phyloP scores from a whole-genome alignment of 2,888 invertebrate species.

The Drosophila paranaensis region DNA sequence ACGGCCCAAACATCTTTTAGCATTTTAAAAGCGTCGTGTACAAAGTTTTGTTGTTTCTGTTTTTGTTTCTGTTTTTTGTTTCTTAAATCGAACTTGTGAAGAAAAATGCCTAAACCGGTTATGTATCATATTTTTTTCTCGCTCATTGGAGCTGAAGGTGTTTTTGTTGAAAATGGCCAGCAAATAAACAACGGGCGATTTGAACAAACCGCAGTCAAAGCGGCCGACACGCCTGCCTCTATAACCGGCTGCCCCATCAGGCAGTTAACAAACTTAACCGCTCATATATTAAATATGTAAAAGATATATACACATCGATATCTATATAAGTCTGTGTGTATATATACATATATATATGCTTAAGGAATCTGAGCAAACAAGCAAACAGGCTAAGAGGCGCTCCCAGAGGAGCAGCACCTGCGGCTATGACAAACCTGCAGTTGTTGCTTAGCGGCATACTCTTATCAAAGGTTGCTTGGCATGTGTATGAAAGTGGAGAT shows the following conservation, averaged over 20 bases:
- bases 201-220: constrained; percentile 54
- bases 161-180: constrained; percentile 72
- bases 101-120: constrained; percentile 64
- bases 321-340: not conserved
- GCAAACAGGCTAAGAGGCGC: constrained; percentile 11
- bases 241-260: constrained; percentile 61
- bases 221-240: constrained; percentile 54
- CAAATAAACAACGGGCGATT: constrained; percentile 66
- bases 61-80: not conserved
- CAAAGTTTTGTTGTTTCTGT: constrained; percentile 22
- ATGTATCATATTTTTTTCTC: constrained; percentile 43
- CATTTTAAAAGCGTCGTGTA: constrained; percentile 72
- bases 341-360: constrained; percentile 1
- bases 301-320: constrained; percentile 5
- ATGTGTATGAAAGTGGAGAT: no score
- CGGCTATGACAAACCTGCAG: constrained; percentile 25
- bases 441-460: constrained; percentile 9
- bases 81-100: constrained; percentile 20
- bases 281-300: constrained; percentile 37
- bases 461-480: not conserved
- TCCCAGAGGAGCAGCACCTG: constrained; percentile 23
- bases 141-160: constrained; percentile 59
- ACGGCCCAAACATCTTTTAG: constrained; percentile 70
- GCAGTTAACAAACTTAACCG: constrained; percentile 39
- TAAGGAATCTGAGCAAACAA: constrained; percentile 25